Percentiles rank a stretch among this genome's conserved stretches.
Evolutionary conservation across 1,140 invertebrate species (phyloP).

Genomic region (Ceratoteleas bidentatus): DNA sequence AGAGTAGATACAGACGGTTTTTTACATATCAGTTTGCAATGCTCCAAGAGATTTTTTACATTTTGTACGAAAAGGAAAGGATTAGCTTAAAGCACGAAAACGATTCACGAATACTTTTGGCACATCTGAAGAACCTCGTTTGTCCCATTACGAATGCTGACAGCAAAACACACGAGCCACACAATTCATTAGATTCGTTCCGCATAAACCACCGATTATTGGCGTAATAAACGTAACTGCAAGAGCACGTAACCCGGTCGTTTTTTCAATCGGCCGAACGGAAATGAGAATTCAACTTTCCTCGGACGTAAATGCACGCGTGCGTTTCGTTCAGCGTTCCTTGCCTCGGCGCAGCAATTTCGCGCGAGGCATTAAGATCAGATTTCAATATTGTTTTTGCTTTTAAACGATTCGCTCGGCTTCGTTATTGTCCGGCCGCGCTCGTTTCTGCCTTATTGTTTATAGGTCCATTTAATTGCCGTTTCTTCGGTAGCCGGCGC

Average conservation of each 20-base stretch:
- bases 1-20: no score
- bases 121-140: no score
- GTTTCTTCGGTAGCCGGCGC: slow-evolving; percentile 36
- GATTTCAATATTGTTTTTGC: slow-evolving; percentile 76
- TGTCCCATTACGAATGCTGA: no score
- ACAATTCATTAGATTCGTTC: not conserved
- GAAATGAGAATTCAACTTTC: slow-evolving; percentile 73
- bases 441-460: slow-evolving; percentile 68
- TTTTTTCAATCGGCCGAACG: slow-evolving; percentile 48
- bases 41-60: no score
- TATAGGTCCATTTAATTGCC: slow-evolving; percentile 63
- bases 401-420: slow-evolving; percentile 66
- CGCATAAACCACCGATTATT: slow-evolving; percentile 7
- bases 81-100: no score
- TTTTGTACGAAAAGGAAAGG: no score
- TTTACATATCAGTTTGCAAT: no score
- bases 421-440: slow-evolving; percentile 67
- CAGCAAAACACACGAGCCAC: not conserved
- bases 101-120: no score
- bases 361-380: slow-evolving; percentile 68
- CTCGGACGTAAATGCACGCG: slow-evolving; percentile 33
- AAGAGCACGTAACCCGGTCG: not conserved
- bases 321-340: slow-evolving; percentile 40
- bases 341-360: slow-evolving; percentile 69
- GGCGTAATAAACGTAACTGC: slow-evolving; percentile 4